phyloP scores from a whole-genome alignment of 2,888 invertebrate genomes.

The Conistra vaccinii region DNA sequence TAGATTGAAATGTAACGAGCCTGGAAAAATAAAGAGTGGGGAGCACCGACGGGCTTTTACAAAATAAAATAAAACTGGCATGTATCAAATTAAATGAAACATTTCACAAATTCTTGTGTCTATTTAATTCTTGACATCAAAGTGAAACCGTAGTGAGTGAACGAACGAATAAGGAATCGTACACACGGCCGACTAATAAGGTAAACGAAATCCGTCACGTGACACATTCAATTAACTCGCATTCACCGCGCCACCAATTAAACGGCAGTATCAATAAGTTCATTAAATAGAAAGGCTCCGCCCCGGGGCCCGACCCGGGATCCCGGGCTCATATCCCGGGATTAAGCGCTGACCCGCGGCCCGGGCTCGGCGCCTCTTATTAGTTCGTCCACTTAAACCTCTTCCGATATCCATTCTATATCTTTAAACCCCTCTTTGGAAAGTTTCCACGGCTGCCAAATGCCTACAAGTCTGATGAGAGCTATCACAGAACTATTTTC shows the following conservation, averaged over 20 bases:
- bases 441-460: slow-evolving; percentile 19
- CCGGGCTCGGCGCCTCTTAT: slow-evolving; percentile 41
- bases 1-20: neutral
- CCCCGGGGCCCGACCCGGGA: slow-evolving; percentile 19
- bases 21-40: neutral
- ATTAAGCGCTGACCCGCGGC: slow-evolving; percentile 54
- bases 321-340: slow-evolving; percentile 48
- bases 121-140: slow-evolving; percentile 12
- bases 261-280: slow-evolving; percentile 45
- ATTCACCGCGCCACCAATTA: slow-evolving; percentile 34
- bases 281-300: slow-evolving; percentile 42
- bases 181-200: slow-evolving; percentile 23
- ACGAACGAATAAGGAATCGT: slow-evolving; percentile 14
- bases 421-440: slow-evolving; percentile 41
- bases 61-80: neutral
- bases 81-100: neutral
- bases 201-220: slow-evolving; percentile 20
- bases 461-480: slow-evolving; percentile 8
- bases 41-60: too few species aligned
- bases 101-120: slow-evolving; percentile 4
- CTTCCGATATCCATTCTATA: slow-evolving; percentile 49
- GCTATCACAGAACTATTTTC: slow-evolving; percentile 3
- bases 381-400: slow-evolving; percentile 53
- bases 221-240: slow-evolving; percentile 40
- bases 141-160: neutral